A percentile compares a stretch with the other conserved stretches of the same genome.
Evolutionary conservation across 2,113 vertebrate species (phyloP).

Genomic region (Austrofundulus limnaeus): DNA sequence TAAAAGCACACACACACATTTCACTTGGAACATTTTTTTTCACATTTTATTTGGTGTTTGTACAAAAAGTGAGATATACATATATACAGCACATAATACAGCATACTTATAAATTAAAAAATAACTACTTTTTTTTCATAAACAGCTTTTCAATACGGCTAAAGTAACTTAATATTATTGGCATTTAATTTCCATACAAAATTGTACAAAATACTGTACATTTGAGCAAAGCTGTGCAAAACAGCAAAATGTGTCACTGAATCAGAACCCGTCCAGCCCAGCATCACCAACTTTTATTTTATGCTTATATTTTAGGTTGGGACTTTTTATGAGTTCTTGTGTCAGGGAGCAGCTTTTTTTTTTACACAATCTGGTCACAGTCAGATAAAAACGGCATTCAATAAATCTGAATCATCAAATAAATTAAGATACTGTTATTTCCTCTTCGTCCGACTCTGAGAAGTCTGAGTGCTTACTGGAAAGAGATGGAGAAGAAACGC

Average conservation of each 20-base stretch:
- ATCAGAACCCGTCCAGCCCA: conserved; percentile 45
- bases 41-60: conserved; percentile 79
- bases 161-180: conserved; percentile 73
- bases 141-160: conserved; percentile 71
- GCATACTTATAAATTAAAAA: conserved; percentile 80
- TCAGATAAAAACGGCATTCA: conserved; percentile 43
- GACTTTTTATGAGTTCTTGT: conserved; percentile 21
- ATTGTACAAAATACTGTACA: conserved; percentile 83
- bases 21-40: conserved; percentile 40
- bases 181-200: conserved; percentile 83
- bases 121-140: conserved; percentile 79
- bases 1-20: not conserved
- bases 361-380: conserved; percentile 47
- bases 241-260: conserved; percentile 74
- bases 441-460: conserved; percentile 92
- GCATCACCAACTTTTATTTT: conserved; percentile 13
- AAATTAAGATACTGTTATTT: conserved; percentile 93
- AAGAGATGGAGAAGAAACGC: conserved; percentile 81
- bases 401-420: conserved; percentile 65
- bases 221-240: conserved; percentile 77
- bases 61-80: conserved; percentile 77
- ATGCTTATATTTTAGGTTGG: not conserved
- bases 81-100: conserved; percentile 74
- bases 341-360: conserved; percentile 47
- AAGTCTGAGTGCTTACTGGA: conserved; percentile 94